Evolutionary conservation across 2,113 vertebrate species (phyloP), one percentile per base, ranked within the genome.

Genomic region (Platanista minor): DNA sequence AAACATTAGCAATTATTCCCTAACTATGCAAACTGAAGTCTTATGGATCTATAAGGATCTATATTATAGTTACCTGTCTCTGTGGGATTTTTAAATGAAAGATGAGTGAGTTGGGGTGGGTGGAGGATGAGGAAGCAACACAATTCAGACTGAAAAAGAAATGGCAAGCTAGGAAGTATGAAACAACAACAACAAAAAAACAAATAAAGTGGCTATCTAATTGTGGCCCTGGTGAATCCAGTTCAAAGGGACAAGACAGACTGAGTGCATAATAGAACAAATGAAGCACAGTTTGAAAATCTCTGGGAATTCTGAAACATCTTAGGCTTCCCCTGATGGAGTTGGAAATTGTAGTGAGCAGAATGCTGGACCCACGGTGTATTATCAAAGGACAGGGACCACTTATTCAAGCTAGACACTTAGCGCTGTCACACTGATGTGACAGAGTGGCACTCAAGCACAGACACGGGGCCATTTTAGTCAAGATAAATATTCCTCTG

Each of bases 381-480:
- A 99, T 99, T 99, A 98, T 99, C 99, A 99, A 95, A 99, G 99
- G 99, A 99, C 98, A 97, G 98, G 97, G 98, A 98, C 98, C 99
- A 99, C 99, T 99, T 99, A 99, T 98, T 99, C 99, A 98, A 98
- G 98, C 98, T 99, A 98, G 99, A 99, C 99, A 99, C 99, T 99
- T 99, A 99, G 98, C 99, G 99, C 98, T 98, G 98, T 99, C 99
- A 98, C 98, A 98, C 98, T 99, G 98, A 98, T 98, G 95, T 98
- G 99, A 99, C 99, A 99, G 98, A 99, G 99, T 99, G 98, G 99
- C 99, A 99, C 98, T 99, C 99, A 99, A 98, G 98, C 98, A 99
- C 99, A 97, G 98, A 98, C 98, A 98, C 98, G 98, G 99, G 98
- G 97, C 98, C 99, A 98, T 99, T 99, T 99, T 98, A 98, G 98